phyloP scores from a whole-genome alignment of 2,113 vertebrate genomes.

The Brachypodius melanocephalos region DNA sequence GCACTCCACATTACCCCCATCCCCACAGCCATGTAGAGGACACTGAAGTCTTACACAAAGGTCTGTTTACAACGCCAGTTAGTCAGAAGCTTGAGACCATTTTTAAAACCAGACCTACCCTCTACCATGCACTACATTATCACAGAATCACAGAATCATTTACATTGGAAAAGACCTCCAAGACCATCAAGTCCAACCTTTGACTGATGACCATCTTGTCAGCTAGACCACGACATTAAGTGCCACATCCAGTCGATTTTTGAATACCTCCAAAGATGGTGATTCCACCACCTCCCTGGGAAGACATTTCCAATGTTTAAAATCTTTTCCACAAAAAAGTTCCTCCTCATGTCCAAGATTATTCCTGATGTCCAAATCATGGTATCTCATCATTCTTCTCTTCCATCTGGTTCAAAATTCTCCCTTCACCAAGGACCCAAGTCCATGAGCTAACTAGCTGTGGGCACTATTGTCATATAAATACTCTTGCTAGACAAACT shows the following conservation, averaged over 20 bases:
- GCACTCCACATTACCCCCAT: neutral
- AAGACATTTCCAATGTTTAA: neutral
- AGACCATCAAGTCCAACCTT: neutral
- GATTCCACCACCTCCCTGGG: neutral
- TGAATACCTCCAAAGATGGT: neutral
- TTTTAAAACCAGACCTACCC: neutral
- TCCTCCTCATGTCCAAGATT: neutral
- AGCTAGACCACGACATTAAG: neutral
- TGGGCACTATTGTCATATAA: neutral
- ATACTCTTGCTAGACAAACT: neutral
- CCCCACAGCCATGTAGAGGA: neutral
- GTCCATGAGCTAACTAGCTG: neutral
- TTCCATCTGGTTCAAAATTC: neutral
- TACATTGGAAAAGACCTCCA: neutral
- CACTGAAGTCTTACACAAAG: neutral
- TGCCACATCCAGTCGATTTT: neutral
- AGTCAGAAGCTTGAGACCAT: neutral
- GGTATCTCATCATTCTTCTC: neutral
- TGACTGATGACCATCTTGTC: neutral
- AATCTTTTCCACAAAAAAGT: neutral
- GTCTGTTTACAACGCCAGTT: neutral
- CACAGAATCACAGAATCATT: neutral
- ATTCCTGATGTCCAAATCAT: neutral
- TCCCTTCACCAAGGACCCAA: neutral
- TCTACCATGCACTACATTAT: neutral